Conservation (phyloP, 2,888 invertebrate genomes). For the Myopa tessellatipennis region DNA sequence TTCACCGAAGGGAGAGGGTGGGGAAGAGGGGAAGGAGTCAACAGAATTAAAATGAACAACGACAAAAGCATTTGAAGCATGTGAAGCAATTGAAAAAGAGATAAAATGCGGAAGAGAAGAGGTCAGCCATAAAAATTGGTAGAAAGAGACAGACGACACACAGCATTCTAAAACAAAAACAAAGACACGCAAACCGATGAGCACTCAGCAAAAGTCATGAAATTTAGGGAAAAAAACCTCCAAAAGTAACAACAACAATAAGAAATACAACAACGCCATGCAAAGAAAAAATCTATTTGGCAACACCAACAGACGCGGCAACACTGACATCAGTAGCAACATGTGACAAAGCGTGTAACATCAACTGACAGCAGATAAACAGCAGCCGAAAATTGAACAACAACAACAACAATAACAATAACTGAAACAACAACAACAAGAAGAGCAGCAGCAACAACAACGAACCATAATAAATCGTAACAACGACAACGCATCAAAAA, state of each 20-base stretch:
- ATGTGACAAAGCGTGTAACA: slow-evolving; percentile 20
- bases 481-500: no score
- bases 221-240: background rate
- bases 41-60: background rate
- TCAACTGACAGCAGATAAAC: slow-evolving; percentile 26
- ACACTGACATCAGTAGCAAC: background rate
- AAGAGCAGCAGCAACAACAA: background rate
- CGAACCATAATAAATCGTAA: background rate
- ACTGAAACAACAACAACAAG: slow-evolving; percentile 34
- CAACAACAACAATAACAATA: slow-evolving; percentile 36
- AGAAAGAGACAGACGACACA: background rate
- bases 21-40: background rate
- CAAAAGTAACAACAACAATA: no score
- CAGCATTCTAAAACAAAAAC: background rate
- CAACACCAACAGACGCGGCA: background rate
- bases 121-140: no score
- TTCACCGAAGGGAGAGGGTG: background rate
- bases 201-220: background rate
- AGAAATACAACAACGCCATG: no score
- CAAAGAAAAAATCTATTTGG: slow-evolving; percentile 11
- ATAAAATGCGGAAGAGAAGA: background rate
- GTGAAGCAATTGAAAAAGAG: background rate
- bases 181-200: background rate
- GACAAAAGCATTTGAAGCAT: no score
- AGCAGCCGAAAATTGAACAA: background rate